Evolutionary conservation across 1,140 invertebrate genomes (phyloP).

Genomic region (Neomicropteryx cornuta): DNA sequence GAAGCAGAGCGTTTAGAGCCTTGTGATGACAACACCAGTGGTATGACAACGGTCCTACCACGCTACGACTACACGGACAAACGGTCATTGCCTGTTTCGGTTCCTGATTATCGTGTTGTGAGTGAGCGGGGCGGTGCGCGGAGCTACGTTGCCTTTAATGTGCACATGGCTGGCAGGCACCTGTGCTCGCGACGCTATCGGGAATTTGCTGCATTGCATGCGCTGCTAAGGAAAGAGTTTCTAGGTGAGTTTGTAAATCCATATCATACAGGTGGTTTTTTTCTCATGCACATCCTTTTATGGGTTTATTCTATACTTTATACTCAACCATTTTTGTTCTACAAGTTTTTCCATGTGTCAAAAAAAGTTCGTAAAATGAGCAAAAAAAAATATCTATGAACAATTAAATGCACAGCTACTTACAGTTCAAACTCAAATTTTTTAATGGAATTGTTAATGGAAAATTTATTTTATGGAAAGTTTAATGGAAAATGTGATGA

Average conservation of each 20-base stretch:
- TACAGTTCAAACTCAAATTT: no score
- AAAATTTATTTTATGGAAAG: no score
- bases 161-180: conserved; percentile 97
- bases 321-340: no score
- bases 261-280: no score
- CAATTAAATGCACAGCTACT: no score
- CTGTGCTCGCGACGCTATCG: conserved; percentile 92
- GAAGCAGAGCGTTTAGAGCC: conserved; percentile 79
- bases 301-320: no score
- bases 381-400: no score
- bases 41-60: conserved; percentile 27
- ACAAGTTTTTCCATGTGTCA: no score
- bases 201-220: conserved; percentile 87
- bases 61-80: conserved; percentile 91
- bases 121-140: conserved; percentile 68
- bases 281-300: no score
- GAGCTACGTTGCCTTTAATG: conserved; percentile 94
- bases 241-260: conserved; percentile 48
- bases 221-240: conserved; percentile 91
- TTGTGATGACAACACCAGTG: conserved; percentile 62
- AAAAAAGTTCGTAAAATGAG: no score
- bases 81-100: conserved; percentile 92
- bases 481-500: no score
- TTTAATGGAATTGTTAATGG: no score
- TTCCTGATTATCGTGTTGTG: conserved; percentile 73